phyloP scores from a whole-genome alignment of 2,113 vertebrate species.

The Parus major region DNA sequence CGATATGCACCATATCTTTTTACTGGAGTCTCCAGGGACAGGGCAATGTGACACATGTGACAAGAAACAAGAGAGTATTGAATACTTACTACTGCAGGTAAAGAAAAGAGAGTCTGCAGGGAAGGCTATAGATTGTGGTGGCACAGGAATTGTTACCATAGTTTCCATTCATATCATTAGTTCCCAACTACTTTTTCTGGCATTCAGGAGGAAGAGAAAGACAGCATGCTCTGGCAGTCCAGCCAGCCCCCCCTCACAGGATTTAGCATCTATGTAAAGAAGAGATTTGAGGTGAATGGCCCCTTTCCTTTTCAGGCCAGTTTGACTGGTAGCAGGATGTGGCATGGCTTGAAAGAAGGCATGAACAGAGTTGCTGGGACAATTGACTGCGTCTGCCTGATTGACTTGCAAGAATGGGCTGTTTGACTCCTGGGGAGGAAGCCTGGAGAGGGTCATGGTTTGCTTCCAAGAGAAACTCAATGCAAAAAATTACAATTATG shows the following conservation, averaged over 20 bases:
- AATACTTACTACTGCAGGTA: background rate
- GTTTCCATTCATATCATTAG: slow-evolving; percentile 17
- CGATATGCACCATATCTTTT: background rate
- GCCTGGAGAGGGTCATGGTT: background rate
- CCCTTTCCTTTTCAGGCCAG: background rate
- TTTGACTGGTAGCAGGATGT: slow-evolving; percentile 9
- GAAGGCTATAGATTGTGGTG: background rate
- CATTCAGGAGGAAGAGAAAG: slow-evolving; percentile 19
- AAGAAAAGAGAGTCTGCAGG: background rate
- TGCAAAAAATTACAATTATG: background rate
- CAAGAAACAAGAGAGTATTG: background rate
- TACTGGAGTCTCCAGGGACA: background rate
- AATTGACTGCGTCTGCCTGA: background rate
- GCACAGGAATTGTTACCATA: slow-evolving; percentile 17
- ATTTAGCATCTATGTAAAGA: background rate
- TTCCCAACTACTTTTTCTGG: background rate
- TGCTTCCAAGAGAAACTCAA: background rate
- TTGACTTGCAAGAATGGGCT: slow-evolving; percentile 14
- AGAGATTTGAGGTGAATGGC: background rate
- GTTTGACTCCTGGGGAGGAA: background rate
- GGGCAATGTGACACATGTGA: rapidly evolving
- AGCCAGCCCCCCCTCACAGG: background rate
- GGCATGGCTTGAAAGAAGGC: background rate
- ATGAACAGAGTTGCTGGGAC: background rate
- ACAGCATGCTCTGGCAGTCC: background rate